These are phyloP conservation scores for Dipus sagitta DNA, from an alignment of 2,797 vertebrate species.

Conservation along the genomic window DNA sequence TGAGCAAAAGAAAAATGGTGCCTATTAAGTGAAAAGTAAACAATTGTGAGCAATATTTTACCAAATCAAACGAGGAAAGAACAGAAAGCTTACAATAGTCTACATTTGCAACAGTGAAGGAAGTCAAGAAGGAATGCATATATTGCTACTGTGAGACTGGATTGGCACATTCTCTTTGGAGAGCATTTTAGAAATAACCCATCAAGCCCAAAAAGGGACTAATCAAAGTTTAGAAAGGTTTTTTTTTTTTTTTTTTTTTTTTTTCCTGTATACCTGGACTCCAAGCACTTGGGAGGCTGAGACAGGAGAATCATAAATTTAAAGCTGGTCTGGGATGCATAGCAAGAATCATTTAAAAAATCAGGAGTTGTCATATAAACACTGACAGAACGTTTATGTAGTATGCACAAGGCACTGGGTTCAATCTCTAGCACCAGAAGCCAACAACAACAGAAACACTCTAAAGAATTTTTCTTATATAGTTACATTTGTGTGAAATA, in stretches of 20 bases:
- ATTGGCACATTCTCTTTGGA: neutral
- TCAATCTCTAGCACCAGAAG: neutral
- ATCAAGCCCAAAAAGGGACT: constrained; percentile 2
- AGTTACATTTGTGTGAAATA: constrained; percentile 12
- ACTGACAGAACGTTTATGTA: neutral
- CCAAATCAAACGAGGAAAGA: neutral
- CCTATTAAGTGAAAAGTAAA: constrained; percentile 2
- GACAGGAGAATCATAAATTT: neutral
- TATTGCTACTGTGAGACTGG: constrained; percentile 6
- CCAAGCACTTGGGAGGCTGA: neutral
- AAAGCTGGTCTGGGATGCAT: neutral
- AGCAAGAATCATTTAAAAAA: neutral
- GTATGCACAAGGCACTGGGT: no score
- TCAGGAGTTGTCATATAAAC: neutral
- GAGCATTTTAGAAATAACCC: neutral
- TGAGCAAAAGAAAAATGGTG: neutral
- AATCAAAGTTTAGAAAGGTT: neutral
- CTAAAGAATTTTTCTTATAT: neutral
- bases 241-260: constrained; percentile 25
- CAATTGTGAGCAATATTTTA: neutral
- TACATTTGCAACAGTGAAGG: neutral
- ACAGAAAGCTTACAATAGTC: constrained; percentile 13
- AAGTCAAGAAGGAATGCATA: neutral
- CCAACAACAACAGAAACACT: neutral
- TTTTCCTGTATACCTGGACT: neutral